Percentiles rank a stretch among this genome's conserved stretches.
Evolutionary conservation across 2,888 invertebrate species (phyloP).

Genomic region (Miltochrista miniata): DNA sequence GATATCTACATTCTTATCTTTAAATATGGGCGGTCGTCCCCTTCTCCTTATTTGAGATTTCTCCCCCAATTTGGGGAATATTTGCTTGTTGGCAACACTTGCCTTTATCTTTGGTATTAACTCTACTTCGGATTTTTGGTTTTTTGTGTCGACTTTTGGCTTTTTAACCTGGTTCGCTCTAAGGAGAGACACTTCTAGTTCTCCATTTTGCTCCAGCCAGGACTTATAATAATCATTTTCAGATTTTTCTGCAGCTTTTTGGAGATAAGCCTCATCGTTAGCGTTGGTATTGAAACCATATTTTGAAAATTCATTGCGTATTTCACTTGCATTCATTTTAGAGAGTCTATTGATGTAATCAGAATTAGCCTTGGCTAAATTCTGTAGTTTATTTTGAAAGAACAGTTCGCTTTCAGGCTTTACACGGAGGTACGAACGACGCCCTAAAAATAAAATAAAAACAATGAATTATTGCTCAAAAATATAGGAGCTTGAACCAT

Average conservation of each 20-base stretch:
- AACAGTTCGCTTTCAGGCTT: slow-evolving; percentile 76
- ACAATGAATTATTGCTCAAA: neutral
- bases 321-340: slow-evolving; percentile 70
- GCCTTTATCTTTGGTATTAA: slow-evolving; percentile 67
- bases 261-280: slow-evolving; percentile 46
- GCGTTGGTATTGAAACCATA: slow-evolving; percentile 67
- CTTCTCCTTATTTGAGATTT: slow-evolving; percentile 61
- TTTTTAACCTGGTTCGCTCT: slow-evolving; percentile 67
- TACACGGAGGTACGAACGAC: slow-evolving; percentile 59
- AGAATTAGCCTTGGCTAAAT: slow-evolving; percentile 64
- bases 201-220: slow-evolving; percentile 78
- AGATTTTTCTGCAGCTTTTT: slow-evolving; percentile 51
- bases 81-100: slow-evolving; percentile 50
- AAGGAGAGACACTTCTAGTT: slow-evolving; percentile 73
- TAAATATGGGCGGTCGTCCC: slow-evolving; percentile 74
- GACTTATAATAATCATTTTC: slow-evolving; percentile 78
- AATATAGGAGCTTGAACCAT: slow-evolving; percentile 62
- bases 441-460: slow-evolving; percentile 50
- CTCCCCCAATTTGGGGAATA: slow-evolving; percentile 58
- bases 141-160: slow-evolving; percentile 51
- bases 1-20: slow-evolving; percentile 73
- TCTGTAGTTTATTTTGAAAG: slow-evolving; percentile 70
- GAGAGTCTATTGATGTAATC: slow-evolving; percentile 68
- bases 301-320: slow-evolving; percentile 70
- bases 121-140: slow-evolving; percentile 70